A percentile compares a stretch with the other conserved stretches of the same genome.
Conservation (phyloP, 2,113 vertebrate species). For the Sialia sialis region DNA sequence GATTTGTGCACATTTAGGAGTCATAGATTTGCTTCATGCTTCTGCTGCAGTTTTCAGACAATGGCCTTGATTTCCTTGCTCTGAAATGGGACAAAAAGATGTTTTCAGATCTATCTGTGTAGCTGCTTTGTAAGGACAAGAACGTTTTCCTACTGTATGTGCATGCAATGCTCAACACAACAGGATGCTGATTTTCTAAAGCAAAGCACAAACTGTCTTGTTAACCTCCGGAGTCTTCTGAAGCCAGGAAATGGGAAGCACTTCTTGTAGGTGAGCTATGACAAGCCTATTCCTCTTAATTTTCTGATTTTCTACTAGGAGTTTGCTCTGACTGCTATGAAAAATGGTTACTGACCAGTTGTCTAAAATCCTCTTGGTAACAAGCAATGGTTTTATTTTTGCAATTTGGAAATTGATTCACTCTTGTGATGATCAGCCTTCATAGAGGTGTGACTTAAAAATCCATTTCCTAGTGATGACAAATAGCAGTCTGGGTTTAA, state of each 20-base stretch:
- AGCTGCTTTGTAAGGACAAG: background rate
- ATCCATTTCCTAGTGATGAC: background rate
- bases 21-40: background rate
- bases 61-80: conserved; percentile 35
- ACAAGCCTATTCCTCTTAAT: background rate
- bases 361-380: background rate
- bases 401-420: background rate
- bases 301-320: background rate
- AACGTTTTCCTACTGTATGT: background rate
- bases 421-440: background rate
- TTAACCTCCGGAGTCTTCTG: background rate
- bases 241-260: background rate
- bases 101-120: background rate
- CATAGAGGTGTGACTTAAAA: background rate
- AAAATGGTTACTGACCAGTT: background rate
- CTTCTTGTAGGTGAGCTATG: background rate
- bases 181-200: background rate
- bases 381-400: background rate
- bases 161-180: background rate
- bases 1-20: background rate
- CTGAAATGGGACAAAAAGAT: conserved; percentile 1
- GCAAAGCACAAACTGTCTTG: background rate
- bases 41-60: conserved; percentile 41
- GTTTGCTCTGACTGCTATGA: background rate
- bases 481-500: background rate